These are phyloP conservation scores for Eospalax fontanierii DNA, from an alignment of 2,797 vertebrate genomes.

Conservation along the genomic window DNA sequence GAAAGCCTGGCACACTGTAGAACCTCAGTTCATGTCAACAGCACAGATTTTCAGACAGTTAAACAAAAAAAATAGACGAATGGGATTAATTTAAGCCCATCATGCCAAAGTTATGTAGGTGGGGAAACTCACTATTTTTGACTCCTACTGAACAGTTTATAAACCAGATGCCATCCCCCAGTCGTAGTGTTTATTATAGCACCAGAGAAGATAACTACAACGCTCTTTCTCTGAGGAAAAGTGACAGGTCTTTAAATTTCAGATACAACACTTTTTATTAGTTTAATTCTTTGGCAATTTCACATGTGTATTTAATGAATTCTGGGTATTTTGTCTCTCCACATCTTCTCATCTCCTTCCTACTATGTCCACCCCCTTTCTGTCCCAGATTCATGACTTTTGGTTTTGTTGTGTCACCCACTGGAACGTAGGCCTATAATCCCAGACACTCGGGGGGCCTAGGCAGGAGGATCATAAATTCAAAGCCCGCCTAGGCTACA, in stretches of 20 bases:
- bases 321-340: too few relatives aligned
- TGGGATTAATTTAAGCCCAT: conserved; percentile 41
- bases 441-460: background rate
- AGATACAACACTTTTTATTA: background rate
- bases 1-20: background rate
- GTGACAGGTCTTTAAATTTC: conserved; percentile 4
- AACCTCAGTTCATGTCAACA: background rate
- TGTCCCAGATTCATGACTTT: too few relatives aligned
- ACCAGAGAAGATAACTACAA: too few relatives aligned
- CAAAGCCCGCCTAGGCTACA: background rate
- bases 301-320: too few relatives aligned
- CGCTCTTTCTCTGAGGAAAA: background rate
- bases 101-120: background rate
- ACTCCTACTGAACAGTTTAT: conserved; percentile 13
- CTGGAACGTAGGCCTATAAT: background rate
- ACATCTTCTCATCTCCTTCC: too few relatives aligned
- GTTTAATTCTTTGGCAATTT: too few relatives aligned
- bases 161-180: background rate
- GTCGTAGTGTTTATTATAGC: too few relatives aligned
- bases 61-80: conserved; percentile 37
- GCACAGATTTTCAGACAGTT: conserved; percentile 38
- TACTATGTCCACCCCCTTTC: too few relatives aligned
- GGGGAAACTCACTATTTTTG: conserved; percentile 21
- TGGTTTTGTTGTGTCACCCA: too few relatives aligned
- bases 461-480: background rate